Evolutionary conservation across 2,888 invertebrate genomes (phyloP).

Genomic region (Nephrotoma appendiculata): DNA sequence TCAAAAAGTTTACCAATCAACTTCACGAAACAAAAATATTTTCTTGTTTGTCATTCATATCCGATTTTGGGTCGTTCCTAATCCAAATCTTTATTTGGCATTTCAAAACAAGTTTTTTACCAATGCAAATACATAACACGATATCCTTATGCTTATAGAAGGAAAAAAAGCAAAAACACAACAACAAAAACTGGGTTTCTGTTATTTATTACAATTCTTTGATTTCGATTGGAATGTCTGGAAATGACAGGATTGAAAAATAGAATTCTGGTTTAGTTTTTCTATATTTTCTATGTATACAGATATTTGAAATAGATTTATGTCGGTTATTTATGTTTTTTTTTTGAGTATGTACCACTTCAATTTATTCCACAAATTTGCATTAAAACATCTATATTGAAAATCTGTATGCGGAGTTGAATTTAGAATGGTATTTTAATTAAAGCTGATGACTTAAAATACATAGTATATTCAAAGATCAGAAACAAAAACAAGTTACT

Average conservation of each 20-base stretch:
- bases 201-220: neutral
- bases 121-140: neutral
- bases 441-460: too few relatives aligned
- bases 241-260: neutral
- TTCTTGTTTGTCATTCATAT: neutral
- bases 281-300: neutral
- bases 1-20: neutral
- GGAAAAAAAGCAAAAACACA: neutral
- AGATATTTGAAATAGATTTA: neutral
- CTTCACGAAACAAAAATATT: neutral
- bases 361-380: neutral
- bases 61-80: neutral
- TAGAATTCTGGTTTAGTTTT: neutral
- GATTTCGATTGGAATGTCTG: neutral
- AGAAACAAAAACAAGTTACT: too few relatives aligned
- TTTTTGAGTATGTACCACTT: neutral
- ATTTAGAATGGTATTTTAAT: too few relatives aligned
- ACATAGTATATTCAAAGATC: too few relatives aligned
- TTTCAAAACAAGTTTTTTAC: neutral
- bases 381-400: neutral
- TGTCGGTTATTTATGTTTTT: neutral
- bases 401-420: too few relatives aligned
- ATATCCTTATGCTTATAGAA: neutral
- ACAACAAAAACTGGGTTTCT: neutral
- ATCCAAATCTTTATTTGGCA: neutral